Base-by-base conservation (phyloP, 2,113 vertebrate genomes). In the Alces alces region DNA sequence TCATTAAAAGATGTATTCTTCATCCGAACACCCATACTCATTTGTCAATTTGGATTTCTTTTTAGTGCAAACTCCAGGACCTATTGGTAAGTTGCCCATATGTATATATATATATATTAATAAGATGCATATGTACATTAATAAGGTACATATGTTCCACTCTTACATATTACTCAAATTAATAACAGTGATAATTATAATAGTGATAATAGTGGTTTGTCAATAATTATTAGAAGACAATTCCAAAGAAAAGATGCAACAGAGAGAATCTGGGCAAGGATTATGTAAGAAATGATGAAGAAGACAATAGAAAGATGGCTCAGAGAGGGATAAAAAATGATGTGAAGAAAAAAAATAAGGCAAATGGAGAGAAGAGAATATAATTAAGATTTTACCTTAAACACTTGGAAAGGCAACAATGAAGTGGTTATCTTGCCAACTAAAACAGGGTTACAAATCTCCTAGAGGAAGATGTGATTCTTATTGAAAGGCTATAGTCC, bases 1-100 rank as follows among this genome's bases (percentile, higher is more conserved):
- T 43, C 47, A 89, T 79, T 70, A 15, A 87, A 73, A 96, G 91
- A 52, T 86, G 12, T 73, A 82, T 70, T 92, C n/a, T 96, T 87
- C 16, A 89, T 9, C 17, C 6, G 10, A 93, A 82, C 21, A 85
- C 16, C 43, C 30, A 28, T 55, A 60, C 43, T 98, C 96, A 97
- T 17, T 66, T 61, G 33, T 3, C 86, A 83, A 91, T 94, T 85
- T 97, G 47, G 2, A 89, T 95, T 95, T 96, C 47, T 91, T 96
- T 98, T 54, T 88, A 98, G 98, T 98, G 86, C 97, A 94, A 78
- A 95, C 94, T 78, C 86, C 97, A 64, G 97, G 97, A 86, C 83
- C 97, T 52, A 92, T 96, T 92, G 95, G 97, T 97, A 95, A 98
- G 98, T 96, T 47, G 6, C 33, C 45, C 79, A 0, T 57, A 2